phyloP scores from a whole-genome alignment of 2,888 invertebrate genomes.

The Nezara viridula region DNA sequence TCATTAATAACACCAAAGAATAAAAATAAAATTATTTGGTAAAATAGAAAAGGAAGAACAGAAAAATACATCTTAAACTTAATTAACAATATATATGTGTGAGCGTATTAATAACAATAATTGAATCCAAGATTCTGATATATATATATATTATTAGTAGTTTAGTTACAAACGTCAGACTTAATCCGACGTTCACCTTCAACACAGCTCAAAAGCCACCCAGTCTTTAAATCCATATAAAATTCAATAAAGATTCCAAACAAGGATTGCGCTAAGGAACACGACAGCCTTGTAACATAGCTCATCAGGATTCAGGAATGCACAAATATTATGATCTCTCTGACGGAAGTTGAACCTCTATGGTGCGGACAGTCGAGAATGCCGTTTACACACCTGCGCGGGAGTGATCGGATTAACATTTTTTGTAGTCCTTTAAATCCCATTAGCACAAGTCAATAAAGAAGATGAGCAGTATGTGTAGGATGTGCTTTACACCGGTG shows the following conservation, averaged over 20 bases:
- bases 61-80: neutral
- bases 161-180: neutral
- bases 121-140: neutral
- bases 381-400: constrained; percentile 28
- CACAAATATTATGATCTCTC: constrained; percentile 44
- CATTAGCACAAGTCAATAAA: neutral
- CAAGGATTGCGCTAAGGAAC: neutral
- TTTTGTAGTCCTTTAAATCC: neutral
- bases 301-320: constrained; percentile 34
- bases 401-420: neutral
- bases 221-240: neutral
- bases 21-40: neutral
- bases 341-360: constrained; percentile 5
- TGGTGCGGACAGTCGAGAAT: neutral
- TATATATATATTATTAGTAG: neutral
- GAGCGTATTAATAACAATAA: neutral
- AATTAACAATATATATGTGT: no score
- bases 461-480: neutral
- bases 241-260: neutral
- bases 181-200: constrained; percentile 29
- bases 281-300: neutral
- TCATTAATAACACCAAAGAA: neutral
- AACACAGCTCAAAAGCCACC: neutral
- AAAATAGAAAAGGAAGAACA: neutral
- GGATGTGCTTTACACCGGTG: neutral